These are phyloP conservation scores for Ceyx cyanopectus DNA, from an alignment of 2,113 vertebrate species.

Conservation along the genomic window DNA sequence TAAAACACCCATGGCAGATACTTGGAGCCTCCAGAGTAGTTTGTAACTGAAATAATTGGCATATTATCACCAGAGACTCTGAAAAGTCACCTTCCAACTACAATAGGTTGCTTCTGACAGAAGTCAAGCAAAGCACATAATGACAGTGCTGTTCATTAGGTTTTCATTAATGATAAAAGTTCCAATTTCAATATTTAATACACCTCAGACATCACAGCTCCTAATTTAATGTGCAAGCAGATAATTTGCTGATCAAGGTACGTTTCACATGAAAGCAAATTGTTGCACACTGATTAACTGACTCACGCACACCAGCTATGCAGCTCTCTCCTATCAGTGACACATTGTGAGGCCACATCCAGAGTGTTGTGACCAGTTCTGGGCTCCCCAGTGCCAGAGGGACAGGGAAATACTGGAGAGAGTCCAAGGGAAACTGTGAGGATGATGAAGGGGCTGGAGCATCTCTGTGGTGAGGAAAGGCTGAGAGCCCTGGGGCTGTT, in stretches of 20 bases:
- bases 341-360: not conserved
- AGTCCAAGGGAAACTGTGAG: too few relatives aligned
- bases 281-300: conserved; percentile 15
- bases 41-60: conserved; percentile 29
- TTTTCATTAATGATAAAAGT: conserved; percentile 29
- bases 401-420: too few relatives aligned
- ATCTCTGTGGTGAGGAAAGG: too few relatives aligned
- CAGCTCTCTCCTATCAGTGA: fast-evolving
- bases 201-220: conserved; percentile 36
- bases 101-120: not conserved
- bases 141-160: conserved; percentile 22
- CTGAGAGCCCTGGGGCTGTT: too few relatives aligned
- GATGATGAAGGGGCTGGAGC: too few relatives aligned
- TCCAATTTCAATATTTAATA: conserved; percentile 39
- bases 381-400: too few relatives aligned
- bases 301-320: not conserved
- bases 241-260: conserved; percentile 60
- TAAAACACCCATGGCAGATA: not conserved
- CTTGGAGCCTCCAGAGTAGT: not conserved
- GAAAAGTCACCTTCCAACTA: conserved; percentile 59
- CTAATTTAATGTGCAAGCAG: conserved; percentile 45
- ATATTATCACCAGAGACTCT: not conserved
- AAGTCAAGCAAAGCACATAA: not conserved
- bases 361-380: too few relatives aligned
- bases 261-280: conserved; percentile 14